A percentile compares a stretch with the other conserved stretches of the same genome.
Evolutionary conservation across 2,797 vertebrate genomes (phyloP).

Genomic region (Mormyrops boulengeri): DNA sequence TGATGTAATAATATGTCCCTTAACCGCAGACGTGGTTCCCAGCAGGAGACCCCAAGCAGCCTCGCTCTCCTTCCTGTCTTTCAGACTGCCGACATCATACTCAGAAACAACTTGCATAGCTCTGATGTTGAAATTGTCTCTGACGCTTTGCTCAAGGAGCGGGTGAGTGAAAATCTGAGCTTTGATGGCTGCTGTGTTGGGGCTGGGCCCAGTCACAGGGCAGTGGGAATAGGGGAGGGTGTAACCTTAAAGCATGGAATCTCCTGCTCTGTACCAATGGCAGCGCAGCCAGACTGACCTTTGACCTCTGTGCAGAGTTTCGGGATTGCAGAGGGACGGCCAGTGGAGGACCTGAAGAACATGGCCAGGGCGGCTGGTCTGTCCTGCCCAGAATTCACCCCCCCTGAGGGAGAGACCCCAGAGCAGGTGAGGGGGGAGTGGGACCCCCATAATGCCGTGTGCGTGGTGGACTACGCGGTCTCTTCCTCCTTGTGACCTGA

Average conservation of each 20-base stretch:
- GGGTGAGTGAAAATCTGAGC: slow-evolving; percentile 43
- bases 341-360: slow-evolving; percentile 73
- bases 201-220: background rate
- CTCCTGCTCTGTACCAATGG: background rate
- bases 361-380: slow-evolving; percentile 84
- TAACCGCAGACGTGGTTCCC: background rate
- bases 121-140: slow-evolving; percentile 46
- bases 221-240: background rate
- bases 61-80: background rate
- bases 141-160: slow-evolving; percentile 65
- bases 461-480: background rate
- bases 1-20: background rate
- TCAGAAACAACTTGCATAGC: slow-evolving; percentile 55
- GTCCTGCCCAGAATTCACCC: slow-evolving; percentile 76
- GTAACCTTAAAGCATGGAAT: background rate
- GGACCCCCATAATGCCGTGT: too few relatives aligned
- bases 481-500: background rate
- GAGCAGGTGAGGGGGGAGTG: slow-evolving; percentile 66
- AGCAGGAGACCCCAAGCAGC: background rate
- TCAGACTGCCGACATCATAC: slow-evolving; percentile 64
- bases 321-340: slow-evolving; percentile 77
- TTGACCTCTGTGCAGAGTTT: slow-evolving; percentile 66
- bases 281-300: background rate
- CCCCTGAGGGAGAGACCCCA: slow-evolving; percentile 83
- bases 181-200: background rate